phyloP scores from a whole-genome alignment of 1,140 invertebrate genomes.

The Atta cephalotes region DNA sequence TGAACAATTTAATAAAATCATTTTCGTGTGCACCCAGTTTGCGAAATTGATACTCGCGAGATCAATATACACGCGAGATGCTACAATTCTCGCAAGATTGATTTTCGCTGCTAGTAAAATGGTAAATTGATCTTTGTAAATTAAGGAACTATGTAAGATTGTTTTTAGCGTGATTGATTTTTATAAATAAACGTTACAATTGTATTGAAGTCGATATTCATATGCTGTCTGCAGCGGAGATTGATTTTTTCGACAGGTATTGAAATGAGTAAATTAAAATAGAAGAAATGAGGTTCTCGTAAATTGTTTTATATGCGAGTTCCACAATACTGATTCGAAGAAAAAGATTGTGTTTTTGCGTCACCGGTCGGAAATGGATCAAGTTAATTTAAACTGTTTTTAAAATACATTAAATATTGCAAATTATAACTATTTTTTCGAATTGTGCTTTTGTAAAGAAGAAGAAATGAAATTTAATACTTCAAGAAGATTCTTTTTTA shows the following conservation, averaged over 20 bases:
- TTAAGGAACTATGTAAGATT: not conserved
- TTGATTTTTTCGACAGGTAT: slow-evolving; percentile 20
- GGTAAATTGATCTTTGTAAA: not conserved
- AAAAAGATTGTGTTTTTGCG: not conserved
- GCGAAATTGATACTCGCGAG: not conserved
- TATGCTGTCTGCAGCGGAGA: slow-evolving; percentile 1
- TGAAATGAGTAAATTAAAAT: not conserved
- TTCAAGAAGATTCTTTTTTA: slow-evolving; percentile 1
- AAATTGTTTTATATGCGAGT: not conserved
- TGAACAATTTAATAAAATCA: slow-evolving; percentile 6
- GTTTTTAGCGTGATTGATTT: not conserved
- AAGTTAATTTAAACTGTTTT: not conserved
- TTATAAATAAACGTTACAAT: slow-evolving; percentile 20
- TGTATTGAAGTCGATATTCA: not conserved
- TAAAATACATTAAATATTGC: slow-evolving; percentile 24
- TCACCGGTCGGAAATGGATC: not conserved
- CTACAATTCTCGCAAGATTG: not conserved
- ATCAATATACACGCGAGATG: not conserved
- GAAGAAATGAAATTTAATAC: not conserved
- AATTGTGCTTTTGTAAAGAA: not conserved
- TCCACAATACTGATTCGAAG: not conserved
- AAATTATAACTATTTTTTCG: not conserved
- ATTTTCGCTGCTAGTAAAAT: not conserved
- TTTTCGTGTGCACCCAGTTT: not conserved
- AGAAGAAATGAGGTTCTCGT: not conserved